Conservation (phyloP, 1,140 invertebrate genomes). For the Drosophila arizonae region DNA sequence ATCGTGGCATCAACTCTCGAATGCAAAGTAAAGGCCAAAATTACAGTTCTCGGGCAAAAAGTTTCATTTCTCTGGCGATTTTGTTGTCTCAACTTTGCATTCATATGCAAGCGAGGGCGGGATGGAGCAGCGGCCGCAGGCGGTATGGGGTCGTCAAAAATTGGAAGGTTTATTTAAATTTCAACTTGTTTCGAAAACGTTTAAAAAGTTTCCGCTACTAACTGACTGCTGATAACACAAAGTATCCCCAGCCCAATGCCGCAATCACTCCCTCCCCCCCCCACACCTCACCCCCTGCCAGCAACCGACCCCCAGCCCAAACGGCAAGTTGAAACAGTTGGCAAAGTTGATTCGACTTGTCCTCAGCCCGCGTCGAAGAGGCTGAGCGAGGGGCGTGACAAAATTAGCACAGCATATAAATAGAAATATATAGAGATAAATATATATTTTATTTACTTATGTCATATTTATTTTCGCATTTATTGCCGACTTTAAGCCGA, state of each 20-base stretch:
- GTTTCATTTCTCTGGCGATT: conserved; percentile 70
- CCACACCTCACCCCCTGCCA: background rate
- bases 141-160: conserved; percentile 67
- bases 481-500: conserved; percentile 3
- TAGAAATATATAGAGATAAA: conserved; percentile 27
- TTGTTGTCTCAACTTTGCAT: conserved; percentile 72
- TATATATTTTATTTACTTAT: conserved; percentile 42
- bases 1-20: conserved; percentile 38
- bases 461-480: conserved; percentile 11
- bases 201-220: conserved; percentile 79
- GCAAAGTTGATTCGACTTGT: conserved; percentile 67
- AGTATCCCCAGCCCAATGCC: conserved; percentile 35
- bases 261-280: background rate
- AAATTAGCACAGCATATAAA: conserved; percentile 71
- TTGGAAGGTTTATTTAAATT: conserved; percentile 80
- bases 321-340: conserved; percentile 73
- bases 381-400: conserved; percentile 44
- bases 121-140: background rate
- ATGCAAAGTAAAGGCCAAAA: conserved; percentile 53
- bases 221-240: conserved; percentile 79
- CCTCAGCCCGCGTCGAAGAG: conserved; percentile 21
- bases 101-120: conserved; percentile 33
- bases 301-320: background rate
- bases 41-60: conserved; percentile 52
- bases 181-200: conserved; percentile 80